Conservation (phyloP, 1,140 invertebrate genomes). For the Patella vulgata region DNA sequence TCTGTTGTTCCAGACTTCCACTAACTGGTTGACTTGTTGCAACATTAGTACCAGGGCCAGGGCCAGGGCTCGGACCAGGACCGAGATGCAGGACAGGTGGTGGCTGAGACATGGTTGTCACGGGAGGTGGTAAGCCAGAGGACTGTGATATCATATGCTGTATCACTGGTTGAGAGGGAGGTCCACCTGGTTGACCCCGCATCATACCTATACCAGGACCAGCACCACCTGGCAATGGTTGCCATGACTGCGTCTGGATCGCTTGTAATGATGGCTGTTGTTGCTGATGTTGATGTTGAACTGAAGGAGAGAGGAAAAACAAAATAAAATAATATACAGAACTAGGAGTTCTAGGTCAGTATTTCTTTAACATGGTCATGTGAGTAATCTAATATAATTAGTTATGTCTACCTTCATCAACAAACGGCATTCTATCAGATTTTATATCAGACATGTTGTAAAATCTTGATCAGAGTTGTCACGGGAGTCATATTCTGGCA, state of each 20-base stretch:
- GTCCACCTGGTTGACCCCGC: too few relatives aligned
- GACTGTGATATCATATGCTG: slow-evolving; percentile 1
- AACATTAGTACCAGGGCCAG: too few relatives aligned
- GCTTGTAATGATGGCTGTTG: slow-evolving; percentile 11
- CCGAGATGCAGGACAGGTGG: not conserved
- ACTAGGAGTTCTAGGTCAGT: too few relatives aligned
- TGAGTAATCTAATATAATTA: too few relatives aligned
- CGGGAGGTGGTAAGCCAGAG: not conserved
- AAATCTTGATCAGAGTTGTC: too few relatives aligned
- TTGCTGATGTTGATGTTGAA: slow-evolving; percentile 11
- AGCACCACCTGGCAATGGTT: slow-evolving; percentile 4
- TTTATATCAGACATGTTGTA: too few relatives aligned
- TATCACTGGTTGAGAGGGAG: slow-evolving; percentile 46
- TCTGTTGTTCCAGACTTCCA: slow-evolving; percentile 40
- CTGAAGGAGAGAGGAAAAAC: slow-evolving; percentile 2
- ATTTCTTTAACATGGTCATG: too few relatives aligned
- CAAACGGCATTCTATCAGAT: too few relatives aligned
- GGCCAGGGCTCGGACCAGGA: not conserved
- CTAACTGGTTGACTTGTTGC: slow-evolving; percentile 21
- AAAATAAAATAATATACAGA: not conserved
- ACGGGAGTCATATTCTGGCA: too few relatives aligned
- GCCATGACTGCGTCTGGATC: not conserved
- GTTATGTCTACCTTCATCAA: too few relatives aligned
- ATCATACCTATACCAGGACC: not conserved
- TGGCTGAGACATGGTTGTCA: not conserved